A percentile compares a stretch with the other conserved stretches of the same genome.
Evolutionary conservation across 1,140 invertebrate species (phyloP).

Genomic region (Bombus consobrinus): DNA sequence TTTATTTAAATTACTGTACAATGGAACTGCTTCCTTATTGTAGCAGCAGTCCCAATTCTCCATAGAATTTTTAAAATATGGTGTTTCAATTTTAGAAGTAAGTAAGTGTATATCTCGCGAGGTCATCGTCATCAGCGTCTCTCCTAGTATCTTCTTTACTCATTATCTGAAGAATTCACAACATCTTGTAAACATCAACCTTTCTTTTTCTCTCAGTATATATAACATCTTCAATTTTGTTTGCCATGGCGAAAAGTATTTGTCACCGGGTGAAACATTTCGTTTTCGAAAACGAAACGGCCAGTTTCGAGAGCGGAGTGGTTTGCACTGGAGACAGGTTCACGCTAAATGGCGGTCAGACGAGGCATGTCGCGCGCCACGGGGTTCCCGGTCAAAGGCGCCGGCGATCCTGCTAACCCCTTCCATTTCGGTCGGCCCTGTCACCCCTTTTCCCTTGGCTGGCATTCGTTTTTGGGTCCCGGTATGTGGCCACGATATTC

Average conservation of each 20-base stretch:
- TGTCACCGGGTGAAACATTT: conserved; percentile 25
- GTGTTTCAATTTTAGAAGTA: background rate
- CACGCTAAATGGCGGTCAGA: conserved; percentile 78
- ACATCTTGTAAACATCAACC: background rate
- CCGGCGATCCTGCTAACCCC: conserved; percentile 66
- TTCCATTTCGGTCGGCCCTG: conserved; percentile 43
- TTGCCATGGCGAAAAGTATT: conserved; percentile 8
- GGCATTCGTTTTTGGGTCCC: conserved; percentile 57
- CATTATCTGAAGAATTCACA: background rate
- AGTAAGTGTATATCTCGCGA: background rate
- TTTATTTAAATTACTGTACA: background rate
- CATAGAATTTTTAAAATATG: background rate
- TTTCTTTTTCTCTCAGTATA: background rate
- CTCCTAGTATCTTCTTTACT: background rate
- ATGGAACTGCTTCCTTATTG: background rate
- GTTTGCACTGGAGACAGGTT: conserved; percentile 70
- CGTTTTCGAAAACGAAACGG: conserved; percentile 60
- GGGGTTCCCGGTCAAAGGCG: conserved; percentile 74
- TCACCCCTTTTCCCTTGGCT: conserved; percentile 51
- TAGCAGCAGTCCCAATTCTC: background rate
- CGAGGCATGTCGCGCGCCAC: conserved; percentile 75
- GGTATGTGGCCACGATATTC: conserved; percentile 57
- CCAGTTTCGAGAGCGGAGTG: conserved; percentile 39
- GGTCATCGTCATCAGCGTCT: background rate
- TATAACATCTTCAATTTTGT: background rate